Evolutionary conservation across 2,113 vertebrate genomes (phyloP).

Genomic region (Odocoileus virginianus): DNA sequence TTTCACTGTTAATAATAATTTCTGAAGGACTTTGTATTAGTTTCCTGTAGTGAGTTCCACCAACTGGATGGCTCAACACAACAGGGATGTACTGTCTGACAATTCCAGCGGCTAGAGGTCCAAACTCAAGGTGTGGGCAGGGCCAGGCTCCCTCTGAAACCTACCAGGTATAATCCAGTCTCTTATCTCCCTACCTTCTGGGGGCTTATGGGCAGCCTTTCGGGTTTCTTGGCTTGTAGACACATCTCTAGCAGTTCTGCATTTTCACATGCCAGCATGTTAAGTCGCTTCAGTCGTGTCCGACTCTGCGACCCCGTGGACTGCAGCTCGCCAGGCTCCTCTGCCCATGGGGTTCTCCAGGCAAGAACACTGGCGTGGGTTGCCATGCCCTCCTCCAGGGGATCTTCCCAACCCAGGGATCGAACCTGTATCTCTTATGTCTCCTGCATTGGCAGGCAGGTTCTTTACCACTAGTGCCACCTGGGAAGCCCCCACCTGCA

Average conservation of each 20-base stretch:
- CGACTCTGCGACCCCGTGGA: too few relatives aligned
- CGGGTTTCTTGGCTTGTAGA: background rate
- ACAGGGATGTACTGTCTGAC: background rate
- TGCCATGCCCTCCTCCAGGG: too few relatives aligned
- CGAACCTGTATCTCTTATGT: too few relatives aligned
- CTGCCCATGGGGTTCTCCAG: too few relatives aligned
- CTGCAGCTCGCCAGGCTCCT: too few relatives aligned
- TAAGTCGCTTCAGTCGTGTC: background rate
- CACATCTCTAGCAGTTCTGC: background rate
- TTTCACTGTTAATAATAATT: background rate
- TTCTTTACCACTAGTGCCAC: too few relatives aligned
- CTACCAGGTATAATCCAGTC: rapidly evolving
- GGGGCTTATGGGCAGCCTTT: background rate
- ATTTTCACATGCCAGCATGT: rapidly evolving
- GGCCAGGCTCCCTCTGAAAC: background rate
- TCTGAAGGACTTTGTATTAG: background rate
- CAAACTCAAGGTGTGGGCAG: too few relatives aligned
- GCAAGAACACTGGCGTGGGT: too few relatives aligned
- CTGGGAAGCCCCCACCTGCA: background rate
- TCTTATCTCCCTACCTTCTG: background rate
- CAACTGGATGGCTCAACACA: background rate
- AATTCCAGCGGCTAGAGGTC: background rate
- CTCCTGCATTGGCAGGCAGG: too few relatives aligned
- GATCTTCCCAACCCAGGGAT: too few relatives aligned
- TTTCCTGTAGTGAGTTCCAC: background rate